These are phyloP conservation scores for Oreotrochilus melanogaster DNA, from an alignment of 2,113 vertebrate genomes.

Conservation along the genomic window DNA sequence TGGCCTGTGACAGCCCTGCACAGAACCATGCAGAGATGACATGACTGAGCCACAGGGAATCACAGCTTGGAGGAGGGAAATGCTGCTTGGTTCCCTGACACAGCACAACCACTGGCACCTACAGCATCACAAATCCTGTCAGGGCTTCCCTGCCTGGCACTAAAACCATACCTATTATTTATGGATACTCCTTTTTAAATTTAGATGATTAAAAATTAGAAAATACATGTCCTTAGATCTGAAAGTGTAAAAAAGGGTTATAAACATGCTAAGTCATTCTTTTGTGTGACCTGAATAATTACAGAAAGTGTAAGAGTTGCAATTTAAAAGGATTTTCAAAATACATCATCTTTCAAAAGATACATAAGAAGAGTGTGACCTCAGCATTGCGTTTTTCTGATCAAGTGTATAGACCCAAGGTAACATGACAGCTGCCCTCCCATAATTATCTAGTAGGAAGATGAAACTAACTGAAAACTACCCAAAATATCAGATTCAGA, in stretches of 20 bases:
- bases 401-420: conserved; percentile 3
- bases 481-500: conserved; percentile 40
- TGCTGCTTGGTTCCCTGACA: not conserved
- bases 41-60: not conserved
- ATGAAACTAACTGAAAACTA: conserved; percentile 32
- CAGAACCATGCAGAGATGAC: accelerated
- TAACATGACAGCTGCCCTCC: conserved; percentile 31
- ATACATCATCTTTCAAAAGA: conserved; percentile 50
- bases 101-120: not conserved
- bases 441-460: conserved; percentile 21
- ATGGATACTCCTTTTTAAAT: conserved; percentile 42
- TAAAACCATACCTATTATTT: conserved; percentile 51
- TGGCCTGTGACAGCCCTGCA: no score
- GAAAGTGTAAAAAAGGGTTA: conserved; percentile 55
- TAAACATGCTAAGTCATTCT: conserved; percentile 69
- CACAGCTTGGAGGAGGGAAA: not conserved
- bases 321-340: conserved; percentile 60
- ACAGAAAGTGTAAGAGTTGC: conserved; percentile 11
- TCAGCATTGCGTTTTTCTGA: conserved; percentile 16
- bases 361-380: conserved; percentile 49
- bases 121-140: not conserved
- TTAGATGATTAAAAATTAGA: conserved; percentile 56
- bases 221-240: conserved; percentile 45
- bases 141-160: conserved; percentile 17
- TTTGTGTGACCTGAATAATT: conserved; percentile 72